Evolutionary conservation across 2,888 invertebrate species (phyloP), one percentile per base, ranked within the genome.

Genomic region (Eupithecia vulgata): DNA sequence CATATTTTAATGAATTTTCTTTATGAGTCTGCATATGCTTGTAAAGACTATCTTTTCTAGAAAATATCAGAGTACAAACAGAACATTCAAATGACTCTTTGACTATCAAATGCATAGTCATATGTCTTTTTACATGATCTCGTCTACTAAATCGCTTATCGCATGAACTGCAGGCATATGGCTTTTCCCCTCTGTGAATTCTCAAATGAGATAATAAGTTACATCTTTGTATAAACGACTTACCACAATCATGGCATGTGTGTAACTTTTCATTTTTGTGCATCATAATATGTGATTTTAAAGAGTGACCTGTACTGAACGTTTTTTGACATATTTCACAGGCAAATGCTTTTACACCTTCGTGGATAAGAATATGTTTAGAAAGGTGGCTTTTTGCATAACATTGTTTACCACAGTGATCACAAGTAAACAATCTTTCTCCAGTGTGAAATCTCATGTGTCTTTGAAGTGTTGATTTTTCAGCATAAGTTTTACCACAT

Each of bases 241-340:
- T 21, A 0, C 57, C 57, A 25, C 57, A 57, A 2, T 57, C 25
- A 25, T 57, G 57, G 13, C 57, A 57, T 13, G 57, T 57, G 13
- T 57, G 57, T 25, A 25, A 25, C 57, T 57, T 57, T 57, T 57
- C 57, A 57, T 57, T 57, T 25, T 25, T 57, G 13, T 57, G 57
- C 13, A 13, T 1, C 1, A 5, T 10, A 5, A 57, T 25, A 57
- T 57, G 57, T 13, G 25, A 1, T 57, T 25, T 57, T 12, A 25
- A 13, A 57, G 57, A 25, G 57, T 5, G 1, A 1, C 10, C 25
- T 12, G 21, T 13, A 13, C 5, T 5, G 17, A 57, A 57, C 8
- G 21, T 12, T 57, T 57, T 57, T 25, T 57, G 12, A 57, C 57
- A 57, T 57, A 57, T 25, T 25, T 57, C 57, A 57, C 57, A 57